Evolutionary conservation across 2,797 vertebrate species (phyloP), one percentile per base, ranked within the genome.

Genomic region (Acanthis flammea): DNA sequence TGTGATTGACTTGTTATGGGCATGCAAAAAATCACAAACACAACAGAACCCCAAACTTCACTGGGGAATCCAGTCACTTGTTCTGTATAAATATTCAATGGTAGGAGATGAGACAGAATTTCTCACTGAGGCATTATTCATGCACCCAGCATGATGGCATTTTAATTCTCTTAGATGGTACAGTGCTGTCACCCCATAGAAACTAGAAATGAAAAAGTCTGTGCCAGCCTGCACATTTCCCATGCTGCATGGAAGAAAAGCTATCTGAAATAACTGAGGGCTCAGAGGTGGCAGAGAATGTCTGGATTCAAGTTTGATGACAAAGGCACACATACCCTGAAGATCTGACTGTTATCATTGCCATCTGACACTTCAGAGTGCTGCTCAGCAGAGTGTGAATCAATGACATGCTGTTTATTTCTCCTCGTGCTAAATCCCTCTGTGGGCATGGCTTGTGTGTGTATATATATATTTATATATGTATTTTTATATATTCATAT

Each of bases 281-380:
- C 2, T 12, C 65, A 86, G 75, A 57, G 74, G 71, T 7, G 17
- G 33, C 48, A 79, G 77, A 67, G 51, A 28, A n/a, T 18, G 35
- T 61, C 72, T 78, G 70, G 48, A 75, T 95, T 92, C 44, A 92
- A 83, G 78, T 77, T 75, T 86, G 54, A 48, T 88, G 85, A 81
- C 70, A 91, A 82, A 87, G 47, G 39, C 72, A n/a, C 33, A 8
- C 7, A 2, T 62, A 37, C n/a, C 51, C 68, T 53, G 75, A 80
- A 89, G 91, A 77, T 88, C 68, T 68, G 68, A 35, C 75, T 91
- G 47, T 50, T 76, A 19, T 83, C 83, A 17, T 80, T 89, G 54
- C 76, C 81, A 75, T 65, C 68, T 89, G 84, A 89, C 42, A 80
- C 78, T 78, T 79, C 22, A 61, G 81, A 92, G 78, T 22, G 74